Percentiles rank a stretch among this genome's conserved stretches.
Conservation (phyloP, 2,888 invertebrate genomes). For the Gastracanthus pulcherrimus region DNA sequence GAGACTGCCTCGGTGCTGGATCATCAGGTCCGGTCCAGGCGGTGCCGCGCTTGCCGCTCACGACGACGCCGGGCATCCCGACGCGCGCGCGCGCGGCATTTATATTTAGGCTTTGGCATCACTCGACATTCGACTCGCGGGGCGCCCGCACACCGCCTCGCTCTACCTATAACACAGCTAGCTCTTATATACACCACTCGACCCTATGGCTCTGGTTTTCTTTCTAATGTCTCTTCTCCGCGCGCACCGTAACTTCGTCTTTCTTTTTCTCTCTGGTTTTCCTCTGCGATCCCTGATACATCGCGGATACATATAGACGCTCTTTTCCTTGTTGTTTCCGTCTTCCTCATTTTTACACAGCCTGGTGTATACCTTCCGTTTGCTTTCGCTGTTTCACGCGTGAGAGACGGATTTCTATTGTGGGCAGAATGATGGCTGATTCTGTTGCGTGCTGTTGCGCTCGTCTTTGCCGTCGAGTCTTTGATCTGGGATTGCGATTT, state of each 20-base stretch:
- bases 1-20: slow-evolving; percentile 74
- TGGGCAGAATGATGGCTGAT: too few relatives aligned
- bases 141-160: slow-evolving; percentile 57
- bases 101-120: slow-evolving; percentile 78
- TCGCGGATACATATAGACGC: too few relatives aligned
- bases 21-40: slow-evolving; percentile 75
- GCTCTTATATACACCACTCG: too few relatives aligned
- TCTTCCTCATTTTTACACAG: slow-evolving; percentile 4
- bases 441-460: background rate
- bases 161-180: background rate
- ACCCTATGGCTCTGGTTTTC: background rate
- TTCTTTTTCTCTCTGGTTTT: too few relatives aligned
- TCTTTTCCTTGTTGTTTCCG: too few relatives aligned
- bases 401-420: background rate
- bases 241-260: too few relatives aligned
- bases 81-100: slow-evolving; percentile 70
- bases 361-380: too few relatives aligned
- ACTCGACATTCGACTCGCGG: slow-evolving; percentile 72
- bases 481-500: slow-evolving; percentile 35
- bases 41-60: slow-evolving; percentile 60
- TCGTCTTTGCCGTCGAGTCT: background rate
- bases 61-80: slow-evolving; percentile 69
- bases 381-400: too few relatives aligned
- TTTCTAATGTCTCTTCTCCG: slow-evolving; percentile 49
- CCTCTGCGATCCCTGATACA: too few relatives aligned